Base-by-base conservation (phyloP, 2,113 vertebrate genomes). In the Gambusia holbrooki region DNA sequence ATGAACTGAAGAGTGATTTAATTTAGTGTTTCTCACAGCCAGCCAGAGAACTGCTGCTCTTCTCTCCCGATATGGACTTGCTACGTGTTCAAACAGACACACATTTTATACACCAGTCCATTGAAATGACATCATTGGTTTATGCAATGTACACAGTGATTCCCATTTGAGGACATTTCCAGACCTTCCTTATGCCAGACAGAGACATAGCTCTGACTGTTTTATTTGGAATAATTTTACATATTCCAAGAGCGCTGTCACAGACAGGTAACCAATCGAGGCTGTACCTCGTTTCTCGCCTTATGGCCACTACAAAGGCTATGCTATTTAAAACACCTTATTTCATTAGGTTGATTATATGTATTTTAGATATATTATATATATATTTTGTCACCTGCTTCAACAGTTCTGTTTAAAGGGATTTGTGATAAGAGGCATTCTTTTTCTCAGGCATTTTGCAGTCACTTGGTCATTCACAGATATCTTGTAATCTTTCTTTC, bases 41-140 rank as follows among this genome's bases (percentile, higher is more conserved):
- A 2, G 51, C 22, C 22, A 2, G 22, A 54, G 22, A 25, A 22
- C 40, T 1, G 25, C 19, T 6, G 2, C 29, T 28, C 69, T 62
- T 69, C 73, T 42, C 70, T 67, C 84, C 84, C 73, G 4, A 80
- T 85, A 76, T 80, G 84, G 84, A 62, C 29, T 73, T 73, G 66
- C 25, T 66, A n/a, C 13, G 27, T 48, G 73, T 81, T 81, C 65
- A 73, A 40, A 74, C 17, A 48, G 15, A 48, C 66, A 73, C 66
- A 9, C 37, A 70, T 70, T 8, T 12, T 22, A 74, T 28, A 78
- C 62, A 64, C 62, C 5, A 35, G 12, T 63, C 68, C 65, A 61
- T 33, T 29, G 35, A 17, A 27, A 51, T 83, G 69, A 85, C 73
- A 68, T 81, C 77, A 81, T 72, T 62, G 25, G 83, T 88, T 85